Base-by-base conservation (phyloP, 2,113 vertebrate genomes). In the Platichthys flesus region DNA sequence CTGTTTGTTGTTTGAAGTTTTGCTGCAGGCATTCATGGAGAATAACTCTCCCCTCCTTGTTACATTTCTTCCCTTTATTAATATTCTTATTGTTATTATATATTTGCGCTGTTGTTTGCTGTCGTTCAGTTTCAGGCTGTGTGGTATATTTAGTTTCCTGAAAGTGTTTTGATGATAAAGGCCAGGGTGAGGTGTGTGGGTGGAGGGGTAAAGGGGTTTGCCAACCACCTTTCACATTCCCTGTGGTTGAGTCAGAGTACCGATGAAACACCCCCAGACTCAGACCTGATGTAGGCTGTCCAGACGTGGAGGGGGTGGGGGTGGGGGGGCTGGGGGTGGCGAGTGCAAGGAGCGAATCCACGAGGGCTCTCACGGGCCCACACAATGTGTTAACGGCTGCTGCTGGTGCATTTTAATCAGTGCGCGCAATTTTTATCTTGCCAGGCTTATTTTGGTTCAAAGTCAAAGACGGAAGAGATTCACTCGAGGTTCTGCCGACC, bases 341-440 rank as follows among this genome's bases (percentile, higher is more conserved):
- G 26, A 24, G 35, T 10, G 40, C 67, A 72, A 69, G 71, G 61
- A 86, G 66, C n/a, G 18, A 80, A 78, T 71, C 67, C 78, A 81
- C 71, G 59, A 86, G 74, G 62, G 83, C 88, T 89, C 81, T 90
- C 81, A 67, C 31, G 63, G 80, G 82, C 90, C 91, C 82, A 93
- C 90, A 90, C 84, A 85, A 13, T 58, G 77, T 71, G 79, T 77
- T 78, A 83, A 75, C 40, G 21, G 78, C 60, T 37, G 71, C 79
- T 71, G 57, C 56, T 72, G 72, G 86, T 89, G 76, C 87, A 89
- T 89, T 86, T 84, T 86, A 88, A 91, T 88, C 77, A 84, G 69
- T 80, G 47, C 68, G 64, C 84, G 75, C 79, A 74, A 54, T 83
- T 28, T 85, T 85, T 79, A 80, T 74, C 75, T 79, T 52, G n/a